A percentile compares a stretch with the other conserved stretches of the same genome.
Evolutionary conservation across 2,113 vertebrate species (phyloP).

Genomic region (Sciurus niger): DNA sequence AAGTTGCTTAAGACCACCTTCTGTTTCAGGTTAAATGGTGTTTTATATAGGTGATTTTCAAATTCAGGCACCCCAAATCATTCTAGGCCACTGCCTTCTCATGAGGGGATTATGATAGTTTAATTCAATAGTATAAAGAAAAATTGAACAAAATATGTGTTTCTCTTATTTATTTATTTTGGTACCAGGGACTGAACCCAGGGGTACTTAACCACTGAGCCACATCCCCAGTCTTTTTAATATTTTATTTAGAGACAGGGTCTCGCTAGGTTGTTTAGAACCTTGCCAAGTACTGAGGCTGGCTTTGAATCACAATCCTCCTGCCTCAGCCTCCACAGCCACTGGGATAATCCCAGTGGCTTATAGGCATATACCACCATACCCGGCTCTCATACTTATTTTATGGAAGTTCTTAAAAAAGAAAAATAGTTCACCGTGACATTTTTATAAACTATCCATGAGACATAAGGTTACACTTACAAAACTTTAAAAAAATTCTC

Average conservation of each 20-base stretch:
- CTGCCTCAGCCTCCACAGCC: no score
- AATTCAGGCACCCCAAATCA: neutral
- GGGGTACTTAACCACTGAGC: no score
- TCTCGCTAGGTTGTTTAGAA: no score
- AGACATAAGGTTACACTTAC: neutral
- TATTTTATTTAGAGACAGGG: no score
- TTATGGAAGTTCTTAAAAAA: conserved; percentile 41
- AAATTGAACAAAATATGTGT: neutral
- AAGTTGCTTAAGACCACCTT: conserved; percentile 32
- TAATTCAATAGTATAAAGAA: neutral
- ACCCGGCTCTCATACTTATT: neutral
- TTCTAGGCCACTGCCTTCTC: neutral
- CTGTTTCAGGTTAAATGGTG: neutral
- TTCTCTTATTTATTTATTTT: neutral
- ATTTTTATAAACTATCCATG: neutral
- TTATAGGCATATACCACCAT: no score
- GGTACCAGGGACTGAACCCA: no score
- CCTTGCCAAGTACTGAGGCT: no score
- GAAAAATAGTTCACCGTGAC: neutral
- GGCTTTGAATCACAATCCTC: no score
- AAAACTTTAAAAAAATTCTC: neutral
- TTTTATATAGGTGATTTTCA: neutral
- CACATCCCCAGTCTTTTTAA: no score
- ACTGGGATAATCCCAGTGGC: no score
- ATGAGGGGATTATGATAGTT: neutral